Evolutionary conservation across 2,888 invertebrate species (phyloP), one percentile per base, ranked within the genome.

Genomic region (Scrobipalpa costella): DNA sequence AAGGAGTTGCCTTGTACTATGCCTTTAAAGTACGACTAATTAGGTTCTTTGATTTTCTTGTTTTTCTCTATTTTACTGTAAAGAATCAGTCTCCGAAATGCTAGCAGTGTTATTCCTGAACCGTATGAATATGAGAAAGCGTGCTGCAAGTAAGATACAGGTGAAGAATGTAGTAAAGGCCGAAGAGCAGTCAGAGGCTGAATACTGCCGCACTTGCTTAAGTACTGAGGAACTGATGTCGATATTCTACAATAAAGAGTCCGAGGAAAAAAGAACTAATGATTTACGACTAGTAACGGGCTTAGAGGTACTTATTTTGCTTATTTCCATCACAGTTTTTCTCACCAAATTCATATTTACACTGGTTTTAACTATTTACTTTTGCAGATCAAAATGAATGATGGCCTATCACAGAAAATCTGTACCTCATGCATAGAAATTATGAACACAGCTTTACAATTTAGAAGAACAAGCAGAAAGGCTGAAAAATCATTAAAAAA

Each of bases 331-430:
- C 13, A 49, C 17, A 49, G 21, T 15, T 50, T 19, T 21, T 3
- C 21, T 57, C 38, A 17, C 2, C 9, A 7, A 19, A 8, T 19
- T 11, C 0, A 15, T 7, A 40, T 44, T 13, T 27, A 40, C n/a
- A 7, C 34, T 38, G 38, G 38, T 38, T 11, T 11, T 40, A n/a
- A n/a, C 40, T 13, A 40, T 40, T 13, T 40, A 40, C n/a, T 7
- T 57, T 78, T 79, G 2, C 73, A 88, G 88, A 86, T 88, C 11
- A 85, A 76, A 75, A 69, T 71, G 55, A 76, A 87, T 13, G 88
- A 88, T 65, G 85, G 87, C 0, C 65, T 88, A 0, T 84, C 88
- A 0, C 88, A 88, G 67, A 81, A 80, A 65, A 87, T 88, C n/a
- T 88, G 88, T 62, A 62, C 72, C 0, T 68, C 70, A 7, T 88